Base-by-base conservation (phyloP, 2,888 invertebrate species). In the Conus canariensis region DNA sequence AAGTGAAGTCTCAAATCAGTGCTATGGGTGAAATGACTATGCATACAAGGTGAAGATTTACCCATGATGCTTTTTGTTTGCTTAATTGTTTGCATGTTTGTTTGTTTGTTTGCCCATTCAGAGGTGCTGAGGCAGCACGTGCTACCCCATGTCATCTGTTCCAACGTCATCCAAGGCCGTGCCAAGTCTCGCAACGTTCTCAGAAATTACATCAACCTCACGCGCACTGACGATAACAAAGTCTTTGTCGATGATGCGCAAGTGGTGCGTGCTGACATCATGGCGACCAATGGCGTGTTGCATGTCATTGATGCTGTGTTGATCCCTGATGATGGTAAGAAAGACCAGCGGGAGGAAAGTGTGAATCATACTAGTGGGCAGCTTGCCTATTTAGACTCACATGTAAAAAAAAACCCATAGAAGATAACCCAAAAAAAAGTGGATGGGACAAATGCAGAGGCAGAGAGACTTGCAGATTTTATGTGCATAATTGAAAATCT, bases 231-330 rank as follows among this genome's bases (percentile, higher is more conserved):
- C 9, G 97, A 97, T 60, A 97, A 97, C 91, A 97, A 97, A 91
- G 94, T 97, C 74, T 96, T 97, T 77, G 97, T 97, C 93, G 97
- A 97, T 88, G 96, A 95, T 87, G 97, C 97, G 0, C 97, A 97
- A 94, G 97, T 97, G 59, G 95, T 97, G 12, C 97, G 97, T 90
- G 95, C 96, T 7, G 98, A 98, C 95, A 96, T 95, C 77, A 97
- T 98, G 96, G 97, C 97, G 19, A 97, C 97, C 3, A 98, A 98
- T 96, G 98, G 98, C n/a, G 97, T 98, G 4, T 95, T 98, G 60
- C 97, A 98, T 95, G 96, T 97, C 60, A 97, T 98, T 92, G 97
- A 98, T 93, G 97, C 97, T 6, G 97, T 98, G 59, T 95, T 98
- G 85, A 97, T 97, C 89, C 97, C 98, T 0, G 97, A 97, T 92